Percentiles rank a stretch among this genome's conserved stretches.
phyloP scores from a whole-genome alignment of 53 echinoderm and acorn worm species.

The Henricia sp. region DNA sequence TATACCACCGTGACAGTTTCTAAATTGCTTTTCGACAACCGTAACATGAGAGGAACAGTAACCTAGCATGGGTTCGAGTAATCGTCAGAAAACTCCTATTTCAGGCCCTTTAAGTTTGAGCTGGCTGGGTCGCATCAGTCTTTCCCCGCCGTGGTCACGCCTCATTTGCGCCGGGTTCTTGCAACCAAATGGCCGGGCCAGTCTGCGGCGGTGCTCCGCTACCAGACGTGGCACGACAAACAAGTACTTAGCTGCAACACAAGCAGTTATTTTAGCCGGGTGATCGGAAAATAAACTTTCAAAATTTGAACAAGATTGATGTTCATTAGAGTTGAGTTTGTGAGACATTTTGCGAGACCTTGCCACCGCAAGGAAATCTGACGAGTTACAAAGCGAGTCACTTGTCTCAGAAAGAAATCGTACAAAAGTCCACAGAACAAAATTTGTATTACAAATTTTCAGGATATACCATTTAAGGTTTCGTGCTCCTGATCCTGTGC shows the following conservation, averaged over 20 bases:
- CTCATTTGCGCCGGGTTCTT: constrained; percentile 42
- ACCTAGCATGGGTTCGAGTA: too few species aligned
- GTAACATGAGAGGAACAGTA: too few species aligned
- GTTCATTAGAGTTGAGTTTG: constrained; percentile 12
- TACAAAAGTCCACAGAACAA: too few species aligned
- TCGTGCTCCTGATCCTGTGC: background rate
- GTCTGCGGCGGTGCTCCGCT: constrained; percentile 18
- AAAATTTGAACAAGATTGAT: constrained; percentile 39
- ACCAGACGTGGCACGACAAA: background rate
- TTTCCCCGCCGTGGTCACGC: constrained; percentile 28
- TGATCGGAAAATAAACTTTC: constrained; percentile 45
- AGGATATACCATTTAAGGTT: too few species aligned
- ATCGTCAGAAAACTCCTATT: too few species aligned
- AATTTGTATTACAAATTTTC: too few species aligned
- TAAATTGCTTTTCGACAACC: too few species aligned
- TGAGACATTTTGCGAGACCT: background rate
- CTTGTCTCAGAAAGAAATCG: too few species aligned
- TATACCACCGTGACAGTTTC: too few species aligned
- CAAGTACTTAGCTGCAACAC: constrained; percentile 28
- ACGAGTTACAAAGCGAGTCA: too few species aligned
- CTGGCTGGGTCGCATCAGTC: background rate
- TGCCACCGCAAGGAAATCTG: too few species aligned
- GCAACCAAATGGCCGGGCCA: constrained; percentile 5
- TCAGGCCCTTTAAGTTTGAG: too few species aligned
- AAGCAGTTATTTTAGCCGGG: constrained; percentile 51